Base-by-base conservation (phyloP, 2,888 invertebrate species). In the Chirona hameri region DNA sequence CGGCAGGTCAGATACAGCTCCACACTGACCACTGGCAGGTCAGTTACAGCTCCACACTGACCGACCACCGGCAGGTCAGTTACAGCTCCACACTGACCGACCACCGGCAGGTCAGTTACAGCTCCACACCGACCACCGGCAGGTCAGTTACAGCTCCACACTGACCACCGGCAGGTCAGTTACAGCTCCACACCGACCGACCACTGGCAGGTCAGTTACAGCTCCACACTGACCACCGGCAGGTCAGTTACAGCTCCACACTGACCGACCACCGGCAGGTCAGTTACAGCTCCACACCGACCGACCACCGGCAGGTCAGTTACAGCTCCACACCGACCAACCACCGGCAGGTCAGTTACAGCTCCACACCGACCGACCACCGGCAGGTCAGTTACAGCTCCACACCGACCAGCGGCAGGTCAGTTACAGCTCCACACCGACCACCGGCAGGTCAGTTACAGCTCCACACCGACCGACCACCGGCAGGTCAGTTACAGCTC, bases 11-110 rank as follows among this genome's bases (percentile, higher is more conserved):
- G 84, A 82, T 57, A 52, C 57, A 81, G 29, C 27, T 57, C 81
- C 39, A 55, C 55, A 21, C 60, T 65, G 65, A 81, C 46, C 60
- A 60, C 82, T 39, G 83, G 81, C 82, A 65, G 60, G 55, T 69
- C 60, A 57, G 60, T 81, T 52, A 39, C 39, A 39, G 39, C 39
- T 57, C 52, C 84, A 60, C 83, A 84, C 80, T n/a, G n/a, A n/a
- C n/a, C 39, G 83, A 83, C 79, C 86, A 87, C 85, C 87, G 96
- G 87, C 89, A 96, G 76, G n/a, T n/a, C n/a, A n/a, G n/a, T n/a
- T n/a, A n/a, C n/a, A 46, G 60, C 72, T 82, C 83, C n/a, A 79
- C 82, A 57, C 57, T n/a, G n/a, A n/a, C n/a, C 55, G 39, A 82
- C 65, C 80, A 57, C 84, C 84, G 27, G 83, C 84, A 3, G 83